These are phyloP conservation scores for Dermatophagoides farinae DNA, from an alignment of 1,140 invertebrate genomes.

Conservation along the genomic window DNA sequence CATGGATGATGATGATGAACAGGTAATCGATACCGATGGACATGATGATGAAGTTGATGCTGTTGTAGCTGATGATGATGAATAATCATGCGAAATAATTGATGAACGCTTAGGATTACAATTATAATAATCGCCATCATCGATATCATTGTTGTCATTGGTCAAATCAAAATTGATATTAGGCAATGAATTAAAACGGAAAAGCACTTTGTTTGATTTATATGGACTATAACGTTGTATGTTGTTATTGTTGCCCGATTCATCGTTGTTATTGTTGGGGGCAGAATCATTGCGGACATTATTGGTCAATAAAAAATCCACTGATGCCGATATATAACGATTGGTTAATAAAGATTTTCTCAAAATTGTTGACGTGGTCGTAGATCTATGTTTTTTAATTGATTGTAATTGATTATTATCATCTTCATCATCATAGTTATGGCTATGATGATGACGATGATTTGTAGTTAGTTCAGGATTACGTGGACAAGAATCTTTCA, in stretches of 20 bases:
- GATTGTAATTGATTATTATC: not conserved
- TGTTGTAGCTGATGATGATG: not conserved
- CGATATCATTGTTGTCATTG: not conserved
- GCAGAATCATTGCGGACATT: not conserved
- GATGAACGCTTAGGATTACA: not conserved
- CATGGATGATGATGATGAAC: not conserved
- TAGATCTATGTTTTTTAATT: not conserved
- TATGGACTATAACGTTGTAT: not conserved
- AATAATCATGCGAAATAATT: not conserved
- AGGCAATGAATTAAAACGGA: not conserved
- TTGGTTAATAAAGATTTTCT: not conserved
- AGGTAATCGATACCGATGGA: not conserved
- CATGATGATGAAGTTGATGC: not conserved
- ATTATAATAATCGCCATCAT: not conserved
- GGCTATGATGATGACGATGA: not conserved
- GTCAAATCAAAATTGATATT: not conserved
- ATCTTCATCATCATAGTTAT: not conserved
- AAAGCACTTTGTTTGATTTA: not conserved
- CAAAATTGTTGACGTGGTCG: not conserved
- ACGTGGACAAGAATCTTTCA: too few species aligned
- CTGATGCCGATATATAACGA: slow-evolving; percentile 3
- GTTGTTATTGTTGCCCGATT: not conserved
- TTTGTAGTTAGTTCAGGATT: too few species aligned
- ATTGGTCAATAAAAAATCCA: not conserved
- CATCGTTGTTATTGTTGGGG: not conserved